phyloP scores from a whole-genome alignment of 2,888 invertebrate genomes.

The Polymixis lichenea region DNA sequence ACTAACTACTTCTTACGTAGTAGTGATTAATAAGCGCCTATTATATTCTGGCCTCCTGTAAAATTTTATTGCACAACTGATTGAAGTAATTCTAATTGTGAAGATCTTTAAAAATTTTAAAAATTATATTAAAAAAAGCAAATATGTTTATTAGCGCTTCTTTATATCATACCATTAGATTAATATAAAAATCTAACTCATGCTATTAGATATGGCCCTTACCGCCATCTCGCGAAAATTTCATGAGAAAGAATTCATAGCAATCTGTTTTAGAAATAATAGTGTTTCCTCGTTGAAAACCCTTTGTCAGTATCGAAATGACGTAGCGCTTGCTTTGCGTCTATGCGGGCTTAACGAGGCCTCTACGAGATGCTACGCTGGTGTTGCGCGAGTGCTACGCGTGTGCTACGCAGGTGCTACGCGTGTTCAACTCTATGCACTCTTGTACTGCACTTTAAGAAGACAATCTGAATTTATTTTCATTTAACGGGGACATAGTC shows the following conservation, averaged over 20 bases:
- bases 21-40: not conserved
- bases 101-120: not conserved
- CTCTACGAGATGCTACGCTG: constrained; percentile 13
- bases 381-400: not conserved
- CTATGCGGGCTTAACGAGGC: not conserved
- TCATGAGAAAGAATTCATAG: not conserved
- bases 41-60: not conserved
- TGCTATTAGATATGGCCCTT: not conserved
- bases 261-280: not conserved
- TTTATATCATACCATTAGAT: not conserved
- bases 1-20: not conserved
- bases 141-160: not conserved
- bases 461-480: not conserved
- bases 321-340: not conserved
- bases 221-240: not conserved
- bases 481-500: not conserved
- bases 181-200: not conserved
- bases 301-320: not conserved
- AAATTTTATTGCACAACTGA: not conserved
- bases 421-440: not conserved
- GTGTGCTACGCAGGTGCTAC: not conserved
- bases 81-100: not conserved
- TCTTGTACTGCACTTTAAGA: not conserved
- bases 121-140: not conserved
- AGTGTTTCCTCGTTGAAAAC: not conserved